Base-by-base conservation (phyloP, 1,140 invertebrate species). In the Drosophila teissieri region DNA sequence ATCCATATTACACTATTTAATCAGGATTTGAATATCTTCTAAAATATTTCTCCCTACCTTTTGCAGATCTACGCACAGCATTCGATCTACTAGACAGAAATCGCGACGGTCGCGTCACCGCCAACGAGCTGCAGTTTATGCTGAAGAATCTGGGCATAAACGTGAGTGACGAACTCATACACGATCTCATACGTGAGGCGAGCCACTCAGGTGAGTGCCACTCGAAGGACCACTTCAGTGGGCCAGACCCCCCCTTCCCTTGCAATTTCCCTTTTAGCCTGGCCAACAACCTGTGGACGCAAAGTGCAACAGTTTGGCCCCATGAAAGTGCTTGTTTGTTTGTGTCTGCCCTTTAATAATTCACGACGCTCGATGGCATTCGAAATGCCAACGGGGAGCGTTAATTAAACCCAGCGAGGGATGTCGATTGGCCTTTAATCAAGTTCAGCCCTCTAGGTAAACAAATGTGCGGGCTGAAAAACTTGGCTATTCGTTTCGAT, bases 41-140 rank as follows among this genome's bases (percentile, higher is more conserved):
- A 3, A 19, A 36, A 1, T 36, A 7, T 19, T 19, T 6, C 1
- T 12, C 2, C 11, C 19, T 19, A 0, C 4, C n/a, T 27, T 34
- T 5, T 51, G 0, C 92, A 96, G 95, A 96, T 91, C 92, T 96
- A 63, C 93, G 95, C 75, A 96, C 95, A 78, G 96, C 96, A 42
- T 96, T 96, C 91, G 94, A 94, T 31, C 93, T 96, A 57, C 91
- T 96, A 91, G 96, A 96, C 86, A 93, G 94, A 67, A 95, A 96
- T 92, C 94, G 94, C 83, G 96, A 96, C 92, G 96, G 96, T 10
- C 93, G 94, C 81, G 94, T 96, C 40, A 96, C 95, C 34, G 94
- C 95, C 7, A 94, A 94, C 34, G 95, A 96, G 90, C 92, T 96
- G 75, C 95, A 96, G 91, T 94, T 94, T 85, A 96, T 96, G 96